Conservation (phyloP, 1,140 invertebrate species). For the Carcinoscorpius rotundicauda region DNA sequence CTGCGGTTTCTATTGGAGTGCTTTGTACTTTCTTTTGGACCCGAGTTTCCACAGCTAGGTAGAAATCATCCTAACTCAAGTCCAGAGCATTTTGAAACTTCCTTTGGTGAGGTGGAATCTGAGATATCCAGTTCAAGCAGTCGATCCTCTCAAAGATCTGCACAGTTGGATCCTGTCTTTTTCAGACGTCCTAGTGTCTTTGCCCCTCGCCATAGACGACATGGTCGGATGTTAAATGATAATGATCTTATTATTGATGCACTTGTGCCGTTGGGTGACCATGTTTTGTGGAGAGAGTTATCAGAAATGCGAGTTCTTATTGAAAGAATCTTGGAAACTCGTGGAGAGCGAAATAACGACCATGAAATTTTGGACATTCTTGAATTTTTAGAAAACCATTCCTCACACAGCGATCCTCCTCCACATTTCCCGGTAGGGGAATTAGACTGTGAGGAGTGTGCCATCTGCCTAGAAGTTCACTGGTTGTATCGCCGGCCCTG, state of each 20-base stretch:
- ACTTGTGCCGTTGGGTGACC: background rate
- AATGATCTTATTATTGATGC: too few relatives aligned
- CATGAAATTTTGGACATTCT: slow-evolving; percentile 6
- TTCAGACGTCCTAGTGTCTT: background rate
- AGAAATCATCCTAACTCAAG: slow-evolving; percentile 17
- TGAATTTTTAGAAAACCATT: slow-evolving; percentile 6
- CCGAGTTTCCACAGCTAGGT: slow-evolving; percentile 7
- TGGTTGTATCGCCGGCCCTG: slow-evolving; percentile 27
- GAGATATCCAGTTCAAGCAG: background rate
- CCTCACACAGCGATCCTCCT: slow-evolving; percentile 1
- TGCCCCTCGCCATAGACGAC: background rate
- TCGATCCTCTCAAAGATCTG: background rate
- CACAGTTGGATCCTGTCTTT: background rate
- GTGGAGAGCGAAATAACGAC: background rate
- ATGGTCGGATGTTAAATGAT: too few relatives aligned
- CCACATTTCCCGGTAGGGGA: slow-evolving; percentile 20
- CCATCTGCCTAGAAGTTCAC: slow-evolving; percentile 20
- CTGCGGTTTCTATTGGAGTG: slow-evolving; percentile 14
- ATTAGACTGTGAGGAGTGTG: slow-evolving; percentile 20
- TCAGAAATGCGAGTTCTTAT: slow-evolving; percentile 11
- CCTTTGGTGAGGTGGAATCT: background rate
- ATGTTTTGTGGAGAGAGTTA: slow-evolving; percentile 5
- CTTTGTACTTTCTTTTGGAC: slow-evolving; percentile 14
- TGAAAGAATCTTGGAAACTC: slow-evolving; percentile 10
- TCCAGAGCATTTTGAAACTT: slow-evolving; percentile 9